Evolutionary conservation across 2,113 vertebrate species (phyloP).

Genomic region (Trogon surrucura): DNA sequence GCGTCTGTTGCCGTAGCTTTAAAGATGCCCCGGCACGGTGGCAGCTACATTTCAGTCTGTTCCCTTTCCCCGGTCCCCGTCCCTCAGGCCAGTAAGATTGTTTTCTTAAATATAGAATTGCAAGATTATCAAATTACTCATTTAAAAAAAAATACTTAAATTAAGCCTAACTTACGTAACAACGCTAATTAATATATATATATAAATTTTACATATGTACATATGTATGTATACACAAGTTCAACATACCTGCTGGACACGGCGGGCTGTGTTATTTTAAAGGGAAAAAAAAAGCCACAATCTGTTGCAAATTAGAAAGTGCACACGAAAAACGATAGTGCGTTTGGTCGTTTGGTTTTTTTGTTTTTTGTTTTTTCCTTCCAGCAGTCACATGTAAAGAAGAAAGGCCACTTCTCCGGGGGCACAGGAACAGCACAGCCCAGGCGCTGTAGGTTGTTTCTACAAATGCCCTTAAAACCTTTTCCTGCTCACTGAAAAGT

Average conservation of each 20-base stretch:
- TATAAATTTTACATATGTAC: conserved; percentile 22
- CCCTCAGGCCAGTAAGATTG: neutral
- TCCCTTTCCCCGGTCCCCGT: neutral
- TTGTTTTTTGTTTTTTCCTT: conserved; percentile 11
- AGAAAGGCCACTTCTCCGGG: conserved; percentile 73
- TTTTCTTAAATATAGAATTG: neutral
- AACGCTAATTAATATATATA: conserved; percentile 29
- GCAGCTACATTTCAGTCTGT: neutral
- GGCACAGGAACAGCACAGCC: conserved; percentile 66
- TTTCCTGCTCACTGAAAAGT: conserved; percentile 78
- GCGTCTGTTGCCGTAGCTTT: neutral
- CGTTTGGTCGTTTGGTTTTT: neutral
- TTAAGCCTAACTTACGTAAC: neutral
- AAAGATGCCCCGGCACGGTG: neutral
- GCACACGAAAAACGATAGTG: conserved; percentile 47
- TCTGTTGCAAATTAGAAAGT: conserved; percentile 67
- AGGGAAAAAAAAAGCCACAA: conserved; percentile 58
- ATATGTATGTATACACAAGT: conserved; percentile 28
- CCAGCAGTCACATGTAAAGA: conserved; percentile 69
- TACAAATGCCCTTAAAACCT: conserved; percentile 82
- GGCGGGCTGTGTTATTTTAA: conserved; percentile 69
- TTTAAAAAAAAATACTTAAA: neutral
- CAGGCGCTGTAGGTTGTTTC: conserved; percentile 68
- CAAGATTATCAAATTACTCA: neutral
- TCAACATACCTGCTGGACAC: conserved; percentile 80